Base-by-base conservation (phyloP, 2,888 invertebrate genomes). In the Petrolisthes cinctipes region DNA sequence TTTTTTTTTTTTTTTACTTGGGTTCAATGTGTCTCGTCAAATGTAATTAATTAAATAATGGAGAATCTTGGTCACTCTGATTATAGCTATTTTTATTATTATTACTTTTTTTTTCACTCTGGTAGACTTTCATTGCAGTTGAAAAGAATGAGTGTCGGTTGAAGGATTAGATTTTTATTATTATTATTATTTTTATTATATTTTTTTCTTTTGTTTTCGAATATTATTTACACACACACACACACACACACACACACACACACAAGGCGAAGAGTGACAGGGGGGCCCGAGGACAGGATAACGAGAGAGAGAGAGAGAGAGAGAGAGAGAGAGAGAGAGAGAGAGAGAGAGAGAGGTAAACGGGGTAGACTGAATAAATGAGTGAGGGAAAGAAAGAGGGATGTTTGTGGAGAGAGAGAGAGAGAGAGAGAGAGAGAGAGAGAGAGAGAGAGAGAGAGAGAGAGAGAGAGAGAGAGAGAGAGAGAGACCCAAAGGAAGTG, bases 391-490 rank as follows among this genome's bases (percentile, higher is more conserved):
- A 61, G 17, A 61, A 9, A 61, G 61, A 61, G 61, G 17, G 17
- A 61, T 61, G 17, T 14, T 61, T 14, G 17, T 14, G 17, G 17
- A 23, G 7, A 7, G n/a, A 54, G 78, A 53, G n/a, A 4, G 7
- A 54, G 1, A 53, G n/a, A 14, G 14, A 9, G 5, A 78, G 17
- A 53, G 51, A 53, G 78, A 14, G 53, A 14, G 1, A 73, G 73
- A 73, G 73, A 20, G 73, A n/a, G 20, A 76, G 76, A 76, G 76
- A 76, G 76, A 76, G 76, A 76, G 76, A 6, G 76, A 76, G 76
- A 17, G 76, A 80, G 80, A 80, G 54, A 5, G 78, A 7, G 54
- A 54, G 80, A 23, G 80, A 37, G 76, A 17, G 51, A 37, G 17
- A 51, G 6, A 4, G 23, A 51, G 5, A 76, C 37, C 9, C 5